Evolutionary conservation across 2,113 vertebrate genomes (phyloP), one percentile per base, ranked within the genome.

Genomic region (Xyliphius kryptos): DNA sequence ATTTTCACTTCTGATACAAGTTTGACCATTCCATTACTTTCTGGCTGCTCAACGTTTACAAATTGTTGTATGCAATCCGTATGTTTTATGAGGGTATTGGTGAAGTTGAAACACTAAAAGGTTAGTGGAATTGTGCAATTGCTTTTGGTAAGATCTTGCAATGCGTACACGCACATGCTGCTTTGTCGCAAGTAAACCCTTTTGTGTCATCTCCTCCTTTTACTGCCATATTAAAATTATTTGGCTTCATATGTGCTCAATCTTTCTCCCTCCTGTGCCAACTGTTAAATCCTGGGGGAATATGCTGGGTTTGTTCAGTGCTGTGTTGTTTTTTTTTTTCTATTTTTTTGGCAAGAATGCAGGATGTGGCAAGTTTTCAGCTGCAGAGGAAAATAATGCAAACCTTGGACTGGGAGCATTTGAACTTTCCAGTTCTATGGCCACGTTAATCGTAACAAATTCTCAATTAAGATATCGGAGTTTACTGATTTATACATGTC

Each of bases 271-370:
- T 32, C 26, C 26, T 32, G 2, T 32, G 26, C 26, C 26, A 32
- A 32, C 26, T 5, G 26, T 32, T 32, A 32, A 32, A 32, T 32
- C 4, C 26, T 32, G 26, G 26, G 17, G 9, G 41, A 26, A 60
- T 22, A 58, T 36, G 7, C 26, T 32, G 22, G 56, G 37, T 72
- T 22, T 50, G 40, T 46, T 53, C 32, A 59, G 26, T 32, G 26
- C 26, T 32, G 26, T 6, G 4, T 32, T 32, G 4, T 5, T 32
- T 32, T 32, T 32, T 6, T 32, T 6, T 32, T n/a, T n/a, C n/a
- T n/a, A 41, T 57, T 61, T 52, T 49, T 46, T 60, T 73, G 52
- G 13, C 56, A 76, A 64, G 61, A 80, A 80, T 76, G 69, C 73
- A 69, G 71, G 61, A 75, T 70, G 63, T 77, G 71, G 55, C 1